Evolutionary conservation across 2,113 vertebrate species (phyloP), one percentile per base, ranked within the genome.

Genomic region (Indicator maculatus): DNA sequence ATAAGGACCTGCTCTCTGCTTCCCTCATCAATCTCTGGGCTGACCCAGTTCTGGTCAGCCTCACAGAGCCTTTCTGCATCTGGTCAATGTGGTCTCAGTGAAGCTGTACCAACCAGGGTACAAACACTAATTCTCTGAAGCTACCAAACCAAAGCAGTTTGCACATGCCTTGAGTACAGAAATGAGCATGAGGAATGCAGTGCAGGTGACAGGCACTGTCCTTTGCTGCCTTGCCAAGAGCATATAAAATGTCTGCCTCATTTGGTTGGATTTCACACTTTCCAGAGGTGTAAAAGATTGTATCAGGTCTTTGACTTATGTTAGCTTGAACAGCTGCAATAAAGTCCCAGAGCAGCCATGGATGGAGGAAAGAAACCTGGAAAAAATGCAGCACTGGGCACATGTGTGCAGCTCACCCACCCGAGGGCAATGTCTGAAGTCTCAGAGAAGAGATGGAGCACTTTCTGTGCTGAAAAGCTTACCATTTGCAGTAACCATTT

Each of bases 161-260:
- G 27, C n/a, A 45, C 9, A 5, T 0, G 0, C 36, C 0, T 0
- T 21, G 14, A 77, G 31, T 23, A 65, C n/a, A 87, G 63, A 82
- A 82, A 92, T 1, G 3, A 76, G 36, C 44, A 55, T 39, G 36
- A 76, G 50, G 39, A 90, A 50, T 5, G 1, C 1, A 6, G 53
- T 58, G 5, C 81, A 91, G 66, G 72, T 50, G 59, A 89, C 73
- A 50, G 50, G 74, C 74, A 65, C 27, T 52, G 66, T 38, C 71
- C 36, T 87, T 63, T 72, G 55, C 36, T 85, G 71, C 47, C 67
- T 63, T 90, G 77, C 74, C 83, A 92, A 79, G 45, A 21, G 20
- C 28, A 39, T 20, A 53, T 81, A 50, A 88, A 95, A 55, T 41
- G 15, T 9, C 47, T 30, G 65, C 60, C 66, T 90, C n/a, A 65